Evolutionary conservation across 2,888 invertebrate species (phyloP), one percentile per base, ranked within the genome.

Genomic region (Cheiracanthium punctorium): DNA sequence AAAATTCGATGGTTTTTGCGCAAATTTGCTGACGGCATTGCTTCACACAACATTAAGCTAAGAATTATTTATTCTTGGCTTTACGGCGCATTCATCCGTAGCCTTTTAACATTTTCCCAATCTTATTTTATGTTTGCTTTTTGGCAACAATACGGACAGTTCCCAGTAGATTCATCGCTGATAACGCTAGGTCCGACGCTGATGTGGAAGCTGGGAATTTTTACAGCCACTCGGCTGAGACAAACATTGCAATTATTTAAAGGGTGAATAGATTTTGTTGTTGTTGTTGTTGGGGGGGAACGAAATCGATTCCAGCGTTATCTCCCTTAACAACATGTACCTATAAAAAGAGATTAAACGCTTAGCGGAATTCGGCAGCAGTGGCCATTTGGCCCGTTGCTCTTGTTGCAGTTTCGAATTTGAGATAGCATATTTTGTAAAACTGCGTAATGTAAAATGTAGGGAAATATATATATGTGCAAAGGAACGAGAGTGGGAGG

Each of bases 11-110:
- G 20, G 20, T 37, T 58, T 58, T 24, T 58, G 20, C 58, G 58
- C 58, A 58, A 58, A 58, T 58, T 58, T 58, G 58, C 58, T 58
- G 58, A 58, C 58, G 58, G 58, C 58, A 58, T 58, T 58, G 58
- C 58, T 58, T 58, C 58, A 58, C 58, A 58, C 58, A 58, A 58
- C 58, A 58, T 58, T 58, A 58, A 24, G 58, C 58, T 58, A 58
- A 58, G 58, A 58, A 58, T 58, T 58, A 58, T 58, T 58, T 58
- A 58, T 58, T 58, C 58, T 24, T 58, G 58, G 58, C 58, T 58
- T 58, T 58, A 58, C 20, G 58, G 58, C 58, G 58, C 58, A 58
- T 58, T 58, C 58, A 58, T 58, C 58, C 58, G 58, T 24, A 24
- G 58, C 58, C 58, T 58, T 58, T 58, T 58, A 58, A 58, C 58